Base-by-base conservation (phyloP, 2,113 vertebrate species). In the Thamnaconus septentrionalis region DNA sequence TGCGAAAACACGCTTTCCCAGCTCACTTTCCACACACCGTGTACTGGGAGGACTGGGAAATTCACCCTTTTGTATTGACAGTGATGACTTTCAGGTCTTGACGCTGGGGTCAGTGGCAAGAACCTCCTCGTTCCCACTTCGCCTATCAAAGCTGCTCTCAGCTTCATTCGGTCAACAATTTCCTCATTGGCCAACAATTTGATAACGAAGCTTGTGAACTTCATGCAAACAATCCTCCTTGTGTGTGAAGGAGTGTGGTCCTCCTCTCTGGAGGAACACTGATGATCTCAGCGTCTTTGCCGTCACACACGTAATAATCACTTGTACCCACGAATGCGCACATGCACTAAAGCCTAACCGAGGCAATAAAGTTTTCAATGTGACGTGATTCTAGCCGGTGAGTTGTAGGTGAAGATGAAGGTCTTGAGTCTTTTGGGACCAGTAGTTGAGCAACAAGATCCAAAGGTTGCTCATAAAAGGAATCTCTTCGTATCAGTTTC, bases 41-140 rank as follows among this genome's bases (percentile, higher is more conserved):
- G 1, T n/a, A 50, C 11, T 31, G 43, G 4, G 9, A 31, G 10
- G 10, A 56, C 5, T 45, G 40, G 52, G 44, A 50, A 47, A n/a
- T 41, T 43, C 62, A 40, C 48, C 18, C n/a, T 42, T 9, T 59
- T 64, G 44, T 69, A 51, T 57, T 53, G 61, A 59, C 53, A 54
- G 5, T 67, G 75, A 74, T 74, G 61, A 4, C 41, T 79, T 59
- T 62, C 65, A 75, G 54, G 61, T 63, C 41, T 54, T 71, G 11
- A 31, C 18, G 18, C 57, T 46, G 31, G 48, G 5, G 41, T 7
- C 59, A 10, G 5, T 44, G 5, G 56, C 9, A 11, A 39, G 44
- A 18, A 52, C 43, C 41, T 12, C 50, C 52, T 18, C 44, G 73
- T 10, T n/a, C 12, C 43, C 39, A 6, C 64, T 10, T 4, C 42